A percentile compares a stretch with the other conserved stretches of the same genome.
phyloP scores from a whole-genome alignment of 1,140 invertebrate species.

The Chionoecetes opilio region DNA sequence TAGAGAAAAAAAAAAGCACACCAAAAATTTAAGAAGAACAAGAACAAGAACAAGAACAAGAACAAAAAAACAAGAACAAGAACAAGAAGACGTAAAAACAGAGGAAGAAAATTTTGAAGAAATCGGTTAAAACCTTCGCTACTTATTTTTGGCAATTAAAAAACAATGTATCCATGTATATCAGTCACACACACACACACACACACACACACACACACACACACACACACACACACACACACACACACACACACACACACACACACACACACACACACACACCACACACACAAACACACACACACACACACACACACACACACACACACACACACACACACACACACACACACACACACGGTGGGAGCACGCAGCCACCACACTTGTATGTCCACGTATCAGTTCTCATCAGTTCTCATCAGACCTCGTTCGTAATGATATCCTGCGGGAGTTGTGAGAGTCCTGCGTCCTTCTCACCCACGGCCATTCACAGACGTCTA shows the following conservation, averaged over 20 bases:
- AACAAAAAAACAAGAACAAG: neutral
- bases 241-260: too few species aligned
- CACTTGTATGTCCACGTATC: neutral
- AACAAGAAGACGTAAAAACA: neutral
- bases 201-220: too few species aligned
- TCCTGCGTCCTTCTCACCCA: neutral
- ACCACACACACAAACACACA: neutral
- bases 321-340: neutral
- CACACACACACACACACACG: neutral
- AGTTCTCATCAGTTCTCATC: neutral
- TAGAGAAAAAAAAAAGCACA: neutral
- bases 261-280: neutral
- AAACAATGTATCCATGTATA: too few species aligned
- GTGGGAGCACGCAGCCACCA: too few species aligned
- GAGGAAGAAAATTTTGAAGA: too few species aligned
- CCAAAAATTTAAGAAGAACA: neutral
- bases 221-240: too few species aligned
- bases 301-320: conserved; percentile 18
- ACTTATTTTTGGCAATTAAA: too few species aligned
- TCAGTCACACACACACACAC: too few species aligned
- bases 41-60: neutral
- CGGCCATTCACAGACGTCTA: neutral
- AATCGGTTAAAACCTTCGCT: too few species aligned
- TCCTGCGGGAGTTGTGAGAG: neutral
- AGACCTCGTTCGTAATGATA: neutral